phyloP scores from a whole-genome alignment of 53 echinoderm and acorn worm genomes.

The Hippasteria phrygiana region DNA sequence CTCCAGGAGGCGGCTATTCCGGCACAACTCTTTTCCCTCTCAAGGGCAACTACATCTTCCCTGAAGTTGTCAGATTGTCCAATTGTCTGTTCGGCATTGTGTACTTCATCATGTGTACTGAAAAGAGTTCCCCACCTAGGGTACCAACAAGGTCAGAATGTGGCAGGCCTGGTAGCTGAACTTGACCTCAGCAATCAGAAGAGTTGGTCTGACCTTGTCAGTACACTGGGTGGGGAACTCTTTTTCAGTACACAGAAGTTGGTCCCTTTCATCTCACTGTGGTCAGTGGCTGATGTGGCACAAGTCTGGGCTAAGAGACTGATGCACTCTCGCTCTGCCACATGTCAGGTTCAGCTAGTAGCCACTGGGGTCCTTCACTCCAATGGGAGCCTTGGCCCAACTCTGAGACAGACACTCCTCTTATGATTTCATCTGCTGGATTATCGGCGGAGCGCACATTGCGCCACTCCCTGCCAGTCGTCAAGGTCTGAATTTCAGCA shows the following conservation, averaged over 20 bases:
- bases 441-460: constrained; percentile 40
- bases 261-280: constrained; percentile 8
- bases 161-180: not conserved
- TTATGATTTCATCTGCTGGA: constrained; percentile 64
- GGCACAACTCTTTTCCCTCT: too few species aligned
- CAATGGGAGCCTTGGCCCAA: not conserved
- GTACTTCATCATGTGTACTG: not conserved
- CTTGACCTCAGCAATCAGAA: not conserved
- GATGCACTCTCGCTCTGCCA: constrained; percentile 18
- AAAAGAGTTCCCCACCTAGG: not conserved
- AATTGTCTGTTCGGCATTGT: not conserved
- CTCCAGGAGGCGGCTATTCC: too few species aligned
- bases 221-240: not conserved
- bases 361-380: constrained; percentile 31
- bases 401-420: constrained; percentile 53
- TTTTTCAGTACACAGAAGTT: not conserved
- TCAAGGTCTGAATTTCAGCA: constrained; percentile 39
- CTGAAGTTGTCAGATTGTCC: too few species aligned
- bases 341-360: not conserved
- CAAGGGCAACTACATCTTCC: not conserved
- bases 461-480: constrained; percentile 32
- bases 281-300: constrained; percentile 12
- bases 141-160: constrained; percentile 13
- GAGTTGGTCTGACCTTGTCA: constrained; percentile 25
- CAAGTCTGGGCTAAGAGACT: constrained; percentile 25